phyloP scores from a whole-genome alignment of 2,113 vertebrate genomes.

The Lepus europaeus region DNA sequence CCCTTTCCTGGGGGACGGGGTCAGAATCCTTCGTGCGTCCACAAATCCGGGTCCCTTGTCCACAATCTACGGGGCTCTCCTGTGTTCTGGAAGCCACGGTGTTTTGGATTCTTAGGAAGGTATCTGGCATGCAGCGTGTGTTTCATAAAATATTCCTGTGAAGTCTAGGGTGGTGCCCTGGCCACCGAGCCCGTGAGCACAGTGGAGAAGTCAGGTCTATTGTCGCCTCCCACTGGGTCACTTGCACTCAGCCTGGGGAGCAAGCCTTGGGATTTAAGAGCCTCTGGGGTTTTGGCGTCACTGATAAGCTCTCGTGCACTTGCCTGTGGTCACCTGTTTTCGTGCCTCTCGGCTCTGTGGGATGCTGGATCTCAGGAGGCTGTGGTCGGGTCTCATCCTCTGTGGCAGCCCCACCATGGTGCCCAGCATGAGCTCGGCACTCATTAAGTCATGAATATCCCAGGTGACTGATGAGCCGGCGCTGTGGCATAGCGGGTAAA shows the following conservation, averaged over 20 bases:
- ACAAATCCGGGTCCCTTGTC: not conserved
- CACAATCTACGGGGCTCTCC: not conserved
- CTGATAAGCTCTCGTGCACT: not conserved
- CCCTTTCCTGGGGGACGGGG: not conserved
- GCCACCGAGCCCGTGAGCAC: not conserved
- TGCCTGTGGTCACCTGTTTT: not conserved
- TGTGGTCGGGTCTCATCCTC: not conserved
- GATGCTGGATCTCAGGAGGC: fast-evolving
- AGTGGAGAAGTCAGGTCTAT: not conserved
- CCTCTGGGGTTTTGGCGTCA: not conserved
- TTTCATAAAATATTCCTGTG: not conserved
- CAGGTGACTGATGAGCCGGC: not conserved
- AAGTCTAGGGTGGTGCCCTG: no score
- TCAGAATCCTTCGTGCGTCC: not conserved
- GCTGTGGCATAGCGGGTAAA: no score
- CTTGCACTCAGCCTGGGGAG: not conserved
- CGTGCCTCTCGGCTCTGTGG: not conserved
- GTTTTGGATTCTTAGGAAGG: not conserved
- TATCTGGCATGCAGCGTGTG: not conserved
- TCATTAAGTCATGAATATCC: not conserved
- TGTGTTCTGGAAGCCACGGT: not conserved
- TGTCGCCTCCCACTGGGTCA: not conserved
- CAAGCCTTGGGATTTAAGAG: not conserved
- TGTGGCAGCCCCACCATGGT: not conserved
- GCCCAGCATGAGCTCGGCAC: not conserved